Evolutionary conservation across 2,113 vertebrate species (phyloP).

Genomic region (Bubo blakistoni): DNA sequence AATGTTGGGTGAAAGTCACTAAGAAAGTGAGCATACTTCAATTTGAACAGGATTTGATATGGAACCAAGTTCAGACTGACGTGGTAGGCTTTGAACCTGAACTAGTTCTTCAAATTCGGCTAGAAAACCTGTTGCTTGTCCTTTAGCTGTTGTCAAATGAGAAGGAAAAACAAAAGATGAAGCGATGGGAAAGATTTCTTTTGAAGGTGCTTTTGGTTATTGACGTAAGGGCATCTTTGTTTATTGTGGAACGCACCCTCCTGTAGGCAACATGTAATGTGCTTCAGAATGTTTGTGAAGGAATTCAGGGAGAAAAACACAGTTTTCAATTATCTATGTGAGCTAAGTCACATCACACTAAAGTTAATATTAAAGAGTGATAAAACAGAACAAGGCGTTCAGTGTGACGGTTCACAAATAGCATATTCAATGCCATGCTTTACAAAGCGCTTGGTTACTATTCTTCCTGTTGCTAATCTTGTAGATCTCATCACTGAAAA

Average conservation of each 20-base stretch:
- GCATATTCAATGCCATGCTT: neutral
- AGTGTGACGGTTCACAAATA: neutral
- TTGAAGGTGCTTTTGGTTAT: neutral
- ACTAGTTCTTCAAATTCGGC: neutral
- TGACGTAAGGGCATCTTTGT: neutral
- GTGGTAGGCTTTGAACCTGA: neutral
- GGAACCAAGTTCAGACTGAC: neutral
- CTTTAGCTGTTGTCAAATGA: neutral
- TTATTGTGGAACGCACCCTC: neutral
- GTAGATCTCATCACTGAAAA: slow-evolving; percentile 27
- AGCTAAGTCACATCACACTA: neutral
- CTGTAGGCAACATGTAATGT: neutral
- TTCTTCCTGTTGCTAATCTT: neutral
- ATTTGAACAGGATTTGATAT: neutral
- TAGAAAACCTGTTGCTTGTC: neutral
- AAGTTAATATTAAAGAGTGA: neutral
- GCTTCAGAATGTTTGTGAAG: neutral
- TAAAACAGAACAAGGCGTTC: neutral
- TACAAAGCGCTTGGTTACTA: neutral
- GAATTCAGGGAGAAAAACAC: neutral
- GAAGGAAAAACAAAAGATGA: neutral
- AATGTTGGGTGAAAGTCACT: neutral
- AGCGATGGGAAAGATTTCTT: neutral
- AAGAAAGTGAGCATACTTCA: neutral
- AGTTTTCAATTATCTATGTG: neutral